Percentiles rank a stretch among this genome's conserved stretches.
phyloP scores from a whole-genome alignment of 1,140 invertebrate species.

The Laodelphax striatellus region DNA sequence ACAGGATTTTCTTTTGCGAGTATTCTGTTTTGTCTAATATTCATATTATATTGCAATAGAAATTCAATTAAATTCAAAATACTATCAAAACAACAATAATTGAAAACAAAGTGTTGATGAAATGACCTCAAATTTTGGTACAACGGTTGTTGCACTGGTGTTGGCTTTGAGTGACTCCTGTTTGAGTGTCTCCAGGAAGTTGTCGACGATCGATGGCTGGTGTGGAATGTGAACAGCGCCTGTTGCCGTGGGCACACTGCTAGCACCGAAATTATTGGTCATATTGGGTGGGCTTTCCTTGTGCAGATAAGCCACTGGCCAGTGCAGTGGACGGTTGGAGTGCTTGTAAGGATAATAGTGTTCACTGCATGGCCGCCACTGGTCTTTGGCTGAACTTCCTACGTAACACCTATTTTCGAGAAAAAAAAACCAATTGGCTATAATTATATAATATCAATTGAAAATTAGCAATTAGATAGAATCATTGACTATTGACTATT shows the following conservation, averaged over 20 bases:
- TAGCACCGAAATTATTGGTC: slow-evolving; percentile 11
- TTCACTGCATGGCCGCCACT: slow-evolving; percentile 74
- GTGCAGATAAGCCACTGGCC: slow-evolving; percentile 55
- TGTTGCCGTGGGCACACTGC: too few species aligned
- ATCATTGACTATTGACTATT: too few species aligned
- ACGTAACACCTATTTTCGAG: slow-evolving; percentile 56
- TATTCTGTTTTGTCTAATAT: too few species aligned
- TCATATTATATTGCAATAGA: too few species aligned
- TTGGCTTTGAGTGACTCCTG: background rate
- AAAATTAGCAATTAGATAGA: too few species aligned
- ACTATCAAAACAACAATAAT: slow-evolving; percentile 1
- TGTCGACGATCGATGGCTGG: slow-evolving; percentile 17
- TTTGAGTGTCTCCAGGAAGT: slow-evolving; percentile 3
- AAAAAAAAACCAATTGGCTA: background rate
- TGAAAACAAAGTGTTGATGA: background rate
- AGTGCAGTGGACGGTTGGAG: slow-evolving; percentile 36
- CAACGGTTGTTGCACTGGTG: background rate
- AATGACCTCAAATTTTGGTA: slow-evolving; percentile 3
- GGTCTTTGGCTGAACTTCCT: slow-evolving; percentile 47
- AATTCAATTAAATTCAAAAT: too few species aligned
- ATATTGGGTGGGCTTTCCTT: slow-evolving; percentile 44
- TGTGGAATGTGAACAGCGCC: slow-evolving; percentile 4
- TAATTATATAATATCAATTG: background rate
- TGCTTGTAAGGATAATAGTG: slow-evolving; percentile 50
- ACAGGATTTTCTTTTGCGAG: too few species aligned